Evolutionary conservation across 2,888 invertebrate species (phyloP).

Genomic region (Thalpophila matura): DNA sequence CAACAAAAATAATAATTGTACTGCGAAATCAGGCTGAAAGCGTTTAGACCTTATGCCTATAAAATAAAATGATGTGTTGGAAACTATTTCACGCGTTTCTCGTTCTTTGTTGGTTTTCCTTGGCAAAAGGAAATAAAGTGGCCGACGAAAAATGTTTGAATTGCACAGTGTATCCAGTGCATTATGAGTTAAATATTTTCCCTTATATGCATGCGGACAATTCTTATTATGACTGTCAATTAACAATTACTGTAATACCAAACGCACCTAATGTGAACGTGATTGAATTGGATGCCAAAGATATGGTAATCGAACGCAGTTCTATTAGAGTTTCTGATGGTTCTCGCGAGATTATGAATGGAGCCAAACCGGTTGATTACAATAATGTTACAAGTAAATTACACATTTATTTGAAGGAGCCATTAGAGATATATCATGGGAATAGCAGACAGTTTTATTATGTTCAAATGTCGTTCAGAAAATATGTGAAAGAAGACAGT

Average conservation of each 20-base stretch:
- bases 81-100: slow-evolving; percentile 68
- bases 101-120: slow-evolving; percentile 66
- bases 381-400: slow-evolving; percentile 75
- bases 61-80: slow-evolving; percentile 39
- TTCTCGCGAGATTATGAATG: slow-evolving; percentile 75
- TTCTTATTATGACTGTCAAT: slow-evolving; percentile 81
- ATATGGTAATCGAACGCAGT: slow-evolving; percentile 73
- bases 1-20: not conserved
- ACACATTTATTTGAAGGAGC: slow-evolving; percentile 78
- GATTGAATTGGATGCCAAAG: slow-evolving; percentile 81
- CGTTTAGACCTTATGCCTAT: not conserved
- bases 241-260: slow-evolving; percentile 82
- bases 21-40: not conserved
- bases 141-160: slow-evolving; percentile 85
- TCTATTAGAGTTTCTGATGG: slow-evolving; percentile 77
- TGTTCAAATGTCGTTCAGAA: slow-evolving; percentile 78
- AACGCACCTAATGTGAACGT: slow-evolving; percentile 78
- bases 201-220: slow-evolving; percentile 75
- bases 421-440: slow-evolving; percentile 74
- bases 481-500: slow-evolving; percentile 70
- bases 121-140: slow-evolving; percentile 72
- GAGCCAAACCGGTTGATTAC: slow-evolving; percentile 77
- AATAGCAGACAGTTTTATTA: slow-evolving; percentile 73
- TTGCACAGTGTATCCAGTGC: slow-evolving; percentile 86
- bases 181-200: slow-evolving; percentile 81